phyloP scores from a whole-genome alignment of 2,797 vertebrate species.

The Chiloscyllium punctatum region DNA sequence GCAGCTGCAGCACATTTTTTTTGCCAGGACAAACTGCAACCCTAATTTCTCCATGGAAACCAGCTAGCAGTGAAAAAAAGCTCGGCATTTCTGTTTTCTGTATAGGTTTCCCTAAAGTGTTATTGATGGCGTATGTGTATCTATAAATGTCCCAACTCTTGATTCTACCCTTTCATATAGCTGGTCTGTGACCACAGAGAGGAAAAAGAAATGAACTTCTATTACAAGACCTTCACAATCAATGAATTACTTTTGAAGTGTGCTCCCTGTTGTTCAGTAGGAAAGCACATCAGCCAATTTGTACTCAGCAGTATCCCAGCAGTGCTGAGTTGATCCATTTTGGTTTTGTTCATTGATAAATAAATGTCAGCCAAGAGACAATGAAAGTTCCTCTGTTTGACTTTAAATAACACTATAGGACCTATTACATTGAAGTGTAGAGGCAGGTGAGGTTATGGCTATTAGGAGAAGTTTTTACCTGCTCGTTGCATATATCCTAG shows the following conservation, averaged over 20 bases:
- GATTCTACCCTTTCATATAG: not conserved
- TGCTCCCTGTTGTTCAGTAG: not conserved
- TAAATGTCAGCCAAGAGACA: not conserved
- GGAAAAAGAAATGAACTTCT: not conserved
- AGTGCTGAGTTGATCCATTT: not conserved
- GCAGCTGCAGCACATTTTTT: not conserved
- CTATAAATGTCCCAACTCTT: not conserved
- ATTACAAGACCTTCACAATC: not conserved
- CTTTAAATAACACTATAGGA: not conserved
- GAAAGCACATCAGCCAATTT: not conserved
- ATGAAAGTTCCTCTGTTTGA: not conserved
- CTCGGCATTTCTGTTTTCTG: not conserved
- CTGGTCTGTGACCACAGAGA: not conserved
- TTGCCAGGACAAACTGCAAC: conserved; percentile 6
- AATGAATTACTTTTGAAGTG: not conserved
- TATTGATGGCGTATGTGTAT: not conserved
- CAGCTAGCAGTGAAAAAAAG: not conserved
- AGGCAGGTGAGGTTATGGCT: not conserved
- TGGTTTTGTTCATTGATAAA: not conserved
- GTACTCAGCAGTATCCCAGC: conserved; percentile 1
- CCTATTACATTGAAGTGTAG: not conserved
- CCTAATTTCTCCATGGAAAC: conserved; percentile 21
- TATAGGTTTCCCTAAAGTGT: not conserved
- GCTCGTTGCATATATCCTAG: not conserved
- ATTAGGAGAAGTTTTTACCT: not conserved